A percentile compares a stretch with the other conserved stretches of the same genome.
Conservation (phyloP, 2,797 vertebrate genomes). For the Spinus pinus region DNA sequence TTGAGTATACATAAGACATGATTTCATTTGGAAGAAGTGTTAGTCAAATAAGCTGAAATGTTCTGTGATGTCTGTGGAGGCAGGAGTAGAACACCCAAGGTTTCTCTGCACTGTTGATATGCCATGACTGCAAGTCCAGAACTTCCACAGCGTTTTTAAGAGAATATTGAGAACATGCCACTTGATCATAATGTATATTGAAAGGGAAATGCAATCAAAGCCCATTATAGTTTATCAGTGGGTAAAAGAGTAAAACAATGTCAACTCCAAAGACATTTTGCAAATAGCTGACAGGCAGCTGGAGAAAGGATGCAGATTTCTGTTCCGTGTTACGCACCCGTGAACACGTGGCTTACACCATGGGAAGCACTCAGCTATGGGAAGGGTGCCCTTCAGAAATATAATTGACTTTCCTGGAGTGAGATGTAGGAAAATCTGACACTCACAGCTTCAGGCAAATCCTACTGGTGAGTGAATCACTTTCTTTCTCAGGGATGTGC, state of each 20-base stretch:
- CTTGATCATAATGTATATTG: background rate
- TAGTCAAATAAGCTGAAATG: background rate
- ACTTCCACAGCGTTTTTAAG: background rate
- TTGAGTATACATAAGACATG: accelerated
- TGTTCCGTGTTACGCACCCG: accelerated
- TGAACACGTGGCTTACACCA: background rate
- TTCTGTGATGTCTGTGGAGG: background rate
- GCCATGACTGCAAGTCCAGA: background rate
- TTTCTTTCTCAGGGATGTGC: background rate
- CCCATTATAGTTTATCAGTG: background rate
- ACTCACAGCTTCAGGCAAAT: background rate
- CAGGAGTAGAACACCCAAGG: background rate
- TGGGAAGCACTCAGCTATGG: background rate
- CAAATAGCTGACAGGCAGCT: background rate
- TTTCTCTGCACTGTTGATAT: background rate
- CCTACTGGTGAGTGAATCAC: background rate
- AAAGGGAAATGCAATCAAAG: constrained; percentile 30
- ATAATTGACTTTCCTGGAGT: background rate
- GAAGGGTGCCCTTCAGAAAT: background rate
- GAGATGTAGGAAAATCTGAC: background rate
- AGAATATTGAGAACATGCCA: background rate
- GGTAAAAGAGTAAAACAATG: background rate
- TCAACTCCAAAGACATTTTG: background rate
- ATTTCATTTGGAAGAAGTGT: background rate
- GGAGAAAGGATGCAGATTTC: background rate